Evolutionary conservation across 2,888 invertebrate species (phyloP), one percentile per base, ranked within the genome.

Genomic region (Gryllus longicercus): DNA sequence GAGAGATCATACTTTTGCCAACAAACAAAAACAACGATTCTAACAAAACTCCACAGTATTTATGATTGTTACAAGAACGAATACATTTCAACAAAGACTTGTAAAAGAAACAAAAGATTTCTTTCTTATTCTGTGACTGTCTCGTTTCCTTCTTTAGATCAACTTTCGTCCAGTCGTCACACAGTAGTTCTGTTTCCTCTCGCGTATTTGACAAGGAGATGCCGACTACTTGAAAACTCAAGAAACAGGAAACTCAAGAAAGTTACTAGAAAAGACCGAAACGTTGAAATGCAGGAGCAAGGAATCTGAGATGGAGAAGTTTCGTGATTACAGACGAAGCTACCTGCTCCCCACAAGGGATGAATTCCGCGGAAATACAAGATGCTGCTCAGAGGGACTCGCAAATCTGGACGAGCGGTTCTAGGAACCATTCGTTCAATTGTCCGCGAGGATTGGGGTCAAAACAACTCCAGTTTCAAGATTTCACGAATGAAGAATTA

Each of bases 391-490:
- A 18, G 14, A 12, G 63, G 14, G n/a, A 63, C n/a, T 63, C 63
- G 14, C 63, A 63, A 14, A 18, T n/a, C n/a, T n/a, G 14, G 12
- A n/a, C 63, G 12, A 18, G 14, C n/a, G 63, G 63, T 14, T 63
- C 14, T 63, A 14, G n/a, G n/a, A 63, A 11, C 63, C 16, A 63
- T 18, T 3, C 16, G 63, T 18, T 14, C 63, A 63, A 63, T 63
- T 63, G 63, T 63, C 63, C 63, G 63, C n/a, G 63, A 63, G 63
- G 63, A 63, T 63, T 63, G 16, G 63, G 63, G 63, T n/a, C 63
- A 63, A 14, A 63, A 16, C 14, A 63, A 18, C 63, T 63, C 63
- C 63, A 63, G n/a, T 63, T 63, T 18, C 63, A n/a, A n/a, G 63
- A 63, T 63, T 63, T 63, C 63, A 38, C 38, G 38, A 38, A 38